These are phyloP conservation scores for Seira sanloemensis DNA, from an alignment of 2,888 invertebrate species.

Conservation along the genomic window DNA sequence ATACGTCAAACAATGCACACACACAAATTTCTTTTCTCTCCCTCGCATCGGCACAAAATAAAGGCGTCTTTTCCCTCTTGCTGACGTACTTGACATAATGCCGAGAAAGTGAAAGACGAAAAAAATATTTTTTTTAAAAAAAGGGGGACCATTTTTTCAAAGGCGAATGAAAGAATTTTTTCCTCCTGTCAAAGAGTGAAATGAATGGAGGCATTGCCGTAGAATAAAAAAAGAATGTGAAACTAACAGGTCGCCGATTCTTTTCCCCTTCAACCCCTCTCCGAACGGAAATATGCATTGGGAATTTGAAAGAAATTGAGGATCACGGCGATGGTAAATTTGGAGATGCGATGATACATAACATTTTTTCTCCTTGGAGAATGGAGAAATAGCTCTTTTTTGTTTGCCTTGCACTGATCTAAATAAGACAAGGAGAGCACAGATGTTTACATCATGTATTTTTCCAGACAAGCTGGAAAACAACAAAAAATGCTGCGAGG, in stretches of 20 bases:
- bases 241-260: constrained; percentile 25
- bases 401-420: constrained; percentile 8
- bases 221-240: constrained; percentile 23
- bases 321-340: neutral
- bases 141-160: constrained; percentile 35
- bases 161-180: constrained; percentile 33
- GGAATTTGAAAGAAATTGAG: constrained; percentile 14
- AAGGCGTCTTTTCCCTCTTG: neutral
- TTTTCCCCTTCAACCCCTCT: neutral
- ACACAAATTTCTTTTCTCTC: constrained; percentile 19
- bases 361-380: neutral
- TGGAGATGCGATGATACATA: neutral
- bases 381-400: neutral
- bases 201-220: constrained; percentile 24
- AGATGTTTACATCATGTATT: constrained; percentile 15
- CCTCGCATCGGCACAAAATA: too few relatives aligned
- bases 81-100: constrained; percentile 32
- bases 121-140: constrained; percentile 21
- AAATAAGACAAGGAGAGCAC: neutral
- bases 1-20: constrained; percentile 49
- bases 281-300: constrained; percentile 1
- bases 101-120: constrained; percentile 16
- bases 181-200: constrained; percentile 23
- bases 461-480: neutral
- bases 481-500: neutral